phyloP scores from a whole-genome alignment of 2,888 invertebrate species.

The Torymus tubicola region DNA sequence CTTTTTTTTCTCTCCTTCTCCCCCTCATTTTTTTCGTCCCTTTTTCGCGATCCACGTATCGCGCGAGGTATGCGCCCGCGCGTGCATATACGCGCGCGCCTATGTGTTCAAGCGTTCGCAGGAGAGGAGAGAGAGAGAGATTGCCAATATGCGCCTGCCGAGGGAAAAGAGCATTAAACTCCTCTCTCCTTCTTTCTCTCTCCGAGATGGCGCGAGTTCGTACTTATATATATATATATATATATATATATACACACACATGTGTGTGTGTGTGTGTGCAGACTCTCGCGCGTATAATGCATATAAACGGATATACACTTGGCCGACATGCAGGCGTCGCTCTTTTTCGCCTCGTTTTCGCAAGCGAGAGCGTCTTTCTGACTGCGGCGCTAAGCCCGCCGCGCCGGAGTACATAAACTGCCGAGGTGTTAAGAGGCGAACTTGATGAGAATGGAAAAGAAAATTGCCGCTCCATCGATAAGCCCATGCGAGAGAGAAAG shows the following conservation, averaged over 20 bases:
- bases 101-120: neutral
- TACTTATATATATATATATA: constrained; percentile 11
- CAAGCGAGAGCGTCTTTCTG: neutral
- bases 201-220: constrained; percentile 21
- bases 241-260: too few relatives aligned
- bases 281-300: neutral
- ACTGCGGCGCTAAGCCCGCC: too few relatives aligned
- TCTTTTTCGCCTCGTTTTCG: neutral
- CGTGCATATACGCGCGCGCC: neutral
- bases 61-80: constrained; percentile 4
- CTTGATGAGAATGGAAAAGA: constrained; percentile 32
- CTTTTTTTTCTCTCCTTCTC: constrained; percentile 11
- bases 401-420: neutral
- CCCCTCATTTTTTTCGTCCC: constrained; percentile 20
- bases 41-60: constrained; percentile 37
- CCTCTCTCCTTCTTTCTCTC: neutral
- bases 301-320: neutral
- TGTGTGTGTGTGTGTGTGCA: too few relatives aligned
- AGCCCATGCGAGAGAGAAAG: neutral
- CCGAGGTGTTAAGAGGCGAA: constrained; percentile 21
- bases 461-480: constrained; percentile 42
- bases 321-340: neutral
- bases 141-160: constrained; percentile 46
- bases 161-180: constrained; percentile 46
- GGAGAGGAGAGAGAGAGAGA: constrained; percentile 20